These are phyloP conservation scores for Andrena hattorfiana DNA, from an alignment of 2,888 invertebrate genomes.

Conservation along the genomic window DNA sequence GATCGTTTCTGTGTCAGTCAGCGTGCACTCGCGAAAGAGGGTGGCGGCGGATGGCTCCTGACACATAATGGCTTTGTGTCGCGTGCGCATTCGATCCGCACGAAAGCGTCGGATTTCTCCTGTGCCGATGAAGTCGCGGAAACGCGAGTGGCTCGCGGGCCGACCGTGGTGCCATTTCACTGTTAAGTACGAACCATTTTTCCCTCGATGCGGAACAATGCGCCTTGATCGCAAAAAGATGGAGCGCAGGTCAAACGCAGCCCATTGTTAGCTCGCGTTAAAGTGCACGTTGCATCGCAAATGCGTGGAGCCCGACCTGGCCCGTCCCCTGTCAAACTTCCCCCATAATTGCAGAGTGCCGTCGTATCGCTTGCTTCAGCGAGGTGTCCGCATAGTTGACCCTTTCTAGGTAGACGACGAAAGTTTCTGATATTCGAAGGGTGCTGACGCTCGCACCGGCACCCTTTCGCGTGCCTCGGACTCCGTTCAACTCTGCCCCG, in stretches of 20 bases:
- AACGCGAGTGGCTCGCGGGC: slow-evolving; percentile 26
- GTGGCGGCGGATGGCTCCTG: neutral
- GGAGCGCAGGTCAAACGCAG: slow-evolving; percentile 15
- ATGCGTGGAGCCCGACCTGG: neutral
- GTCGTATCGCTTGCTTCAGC: neutral
- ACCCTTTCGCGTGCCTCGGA: neutral
- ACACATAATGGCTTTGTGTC: slow-evolving; percentile 26
- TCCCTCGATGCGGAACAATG: slow-evolving; percentile 26
- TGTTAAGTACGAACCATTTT: slow-evolving; percentile 44
- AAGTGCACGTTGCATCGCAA: neutral
- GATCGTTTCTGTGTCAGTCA: slow-evolving; percentile 14
- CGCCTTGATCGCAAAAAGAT: slow-evolving; percentile 13
- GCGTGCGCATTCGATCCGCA: slow-evolving; percentile 36
- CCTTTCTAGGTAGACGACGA: neutral
- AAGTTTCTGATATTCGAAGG: neutral
- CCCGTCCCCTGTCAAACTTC: neutral
- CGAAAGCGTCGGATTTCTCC: slow-evolving; percentile 31
- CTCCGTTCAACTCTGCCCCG: neutral
- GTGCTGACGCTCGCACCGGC: neutral
- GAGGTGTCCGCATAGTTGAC: neutral
- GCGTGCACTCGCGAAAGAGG: neutral
- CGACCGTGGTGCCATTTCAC: slow-evolving; percentile 25
- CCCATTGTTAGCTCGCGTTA: slow-evolving; percentile 15
- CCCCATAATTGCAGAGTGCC: neutral
- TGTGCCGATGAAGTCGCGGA: slow-evolving; percentile 20